phyloP scores from a whole-genome alignment of 2,113 vertebrate species.

The Hyperoodon ampullatus region DNA sequence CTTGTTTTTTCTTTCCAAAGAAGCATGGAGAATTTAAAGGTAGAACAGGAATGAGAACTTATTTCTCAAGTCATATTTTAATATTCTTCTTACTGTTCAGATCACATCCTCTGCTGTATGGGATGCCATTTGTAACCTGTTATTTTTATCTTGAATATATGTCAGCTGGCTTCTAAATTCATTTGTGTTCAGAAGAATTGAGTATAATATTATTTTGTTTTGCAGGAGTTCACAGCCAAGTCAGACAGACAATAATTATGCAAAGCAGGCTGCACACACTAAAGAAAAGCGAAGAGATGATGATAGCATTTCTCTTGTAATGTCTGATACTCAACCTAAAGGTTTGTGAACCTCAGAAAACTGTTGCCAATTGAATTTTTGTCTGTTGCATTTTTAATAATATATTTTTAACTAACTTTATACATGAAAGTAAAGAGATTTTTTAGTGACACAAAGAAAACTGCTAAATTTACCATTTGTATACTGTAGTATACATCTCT shows the following conservation, averaged over 20 bases:
- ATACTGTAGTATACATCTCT: not conserved
- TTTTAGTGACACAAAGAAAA: constrained; percentile 45
- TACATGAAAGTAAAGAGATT: constrained; percentile 34
- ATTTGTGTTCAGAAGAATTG: constrained; percentile 60
- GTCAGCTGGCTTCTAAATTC: not conserved
- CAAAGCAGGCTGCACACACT: constrained; percentile 58
- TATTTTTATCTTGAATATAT: constrained; percentile 46
- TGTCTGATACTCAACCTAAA: constrained; percentile 77
- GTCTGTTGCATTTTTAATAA: constrained; percentile 5
- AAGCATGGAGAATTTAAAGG: not conserved
- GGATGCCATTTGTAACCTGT: not conserved
- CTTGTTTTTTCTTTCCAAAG: not conserved
- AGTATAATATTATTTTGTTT: constrained; percentile 67
- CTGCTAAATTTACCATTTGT: constrained; percentile 17
- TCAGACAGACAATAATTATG: constrained; percentile 58
- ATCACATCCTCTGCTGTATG: not conserved
- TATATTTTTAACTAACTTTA: not conserved
- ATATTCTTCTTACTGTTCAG: not conserved
- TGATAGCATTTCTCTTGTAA: constrained; percentile 26
- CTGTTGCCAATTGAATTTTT: constrained; percentile 56
- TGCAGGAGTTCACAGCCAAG: constrained; percentile 73
- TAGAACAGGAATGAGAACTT: not conserved
- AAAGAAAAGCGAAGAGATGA: constrained; percentile 72
- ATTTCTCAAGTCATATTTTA: constrained; percentile 50
- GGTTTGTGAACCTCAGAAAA: constrained; percentile 82